Evolutionary conservation across 2,113 vertebrate genomes (phyloP), one percentile per base, ranked within the genome.

Genomic region (Proteles cristata): DNA sequence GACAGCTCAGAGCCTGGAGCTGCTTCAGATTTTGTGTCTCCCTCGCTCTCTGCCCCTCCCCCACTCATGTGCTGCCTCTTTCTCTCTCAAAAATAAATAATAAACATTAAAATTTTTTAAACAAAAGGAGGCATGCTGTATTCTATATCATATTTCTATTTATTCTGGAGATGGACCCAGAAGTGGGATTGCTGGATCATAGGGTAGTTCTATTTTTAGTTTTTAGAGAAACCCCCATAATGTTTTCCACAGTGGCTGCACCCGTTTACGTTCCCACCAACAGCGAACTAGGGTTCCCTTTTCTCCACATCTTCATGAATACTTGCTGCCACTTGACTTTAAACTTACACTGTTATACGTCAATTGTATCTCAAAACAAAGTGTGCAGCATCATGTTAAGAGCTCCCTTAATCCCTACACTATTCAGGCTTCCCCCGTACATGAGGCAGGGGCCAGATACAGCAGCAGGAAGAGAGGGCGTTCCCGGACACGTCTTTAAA

Each of bases 401-500:
- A 45, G 2, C 28, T 31, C 16, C 33, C 28, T 4, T 2, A 63
- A 69, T 25, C 0, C 4, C 90, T 19, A 0, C 4, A 10, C 26
- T 21, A 0, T 5, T 35, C 28, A 6, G 3, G 10, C 55, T 9
- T 55, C 35, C 28, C 31, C 15, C 1, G 5, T 4, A 4, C 0
- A 6, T 5, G 17, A 23, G 23, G 23, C 45, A 1, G 33, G 16
- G 43, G 6, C n/a, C 14, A 10, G 6, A 15, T 2, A 31, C 11
- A 25, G 33, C 25, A 3, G 17, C 68, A 2, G 5, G 68, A n/a
- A 23, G 23, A 17, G n/a, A 7, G 4, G 9, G 4, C 0, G 14
- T 16, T 5, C 43, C 1, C 2, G 2, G 63, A 63, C 1, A 5
- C 35, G 6, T 4, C 9, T 7, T 7, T 5, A 17, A 7, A 0